Conservation (phyloP, 2,888 invertebrate genomes). For the Tetrapedia diversipes region DNA sequence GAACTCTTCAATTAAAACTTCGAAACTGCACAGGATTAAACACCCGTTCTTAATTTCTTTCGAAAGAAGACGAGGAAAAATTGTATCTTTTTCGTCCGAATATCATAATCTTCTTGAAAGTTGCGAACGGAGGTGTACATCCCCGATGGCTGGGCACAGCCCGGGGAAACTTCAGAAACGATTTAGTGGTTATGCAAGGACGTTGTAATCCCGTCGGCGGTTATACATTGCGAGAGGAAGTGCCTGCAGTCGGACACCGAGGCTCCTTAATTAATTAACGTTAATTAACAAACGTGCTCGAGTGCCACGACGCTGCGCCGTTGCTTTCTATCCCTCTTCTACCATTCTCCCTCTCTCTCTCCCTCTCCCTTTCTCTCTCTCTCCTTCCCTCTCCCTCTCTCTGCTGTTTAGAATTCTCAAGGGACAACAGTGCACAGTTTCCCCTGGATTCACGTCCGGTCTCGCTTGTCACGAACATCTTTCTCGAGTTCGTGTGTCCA, state of each 20-base stretch:
- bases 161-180: constrained; percentile 53
- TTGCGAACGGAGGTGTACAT: constrained; percentile 24
- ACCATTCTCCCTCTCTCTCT: not conserved
- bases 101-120: not conserved
- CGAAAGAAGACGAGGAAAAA: no score
- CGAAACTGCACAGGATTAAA: no score
- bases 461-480: constrained; percentile 33
- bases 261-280: constrained; percentile 80
- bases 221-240: constrained; percentile 57
- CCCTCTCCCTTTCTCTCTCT: not conserved
- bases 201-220: constrained; percentile 61
- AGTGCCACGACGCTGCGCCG: constrained; percentile 46
- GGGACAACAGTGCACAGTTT: constrained; percentile 45
- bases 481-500: constrained; percentile 25
- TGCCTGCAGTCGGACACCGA: constrained; percentile 56
- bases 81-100: not conserved
- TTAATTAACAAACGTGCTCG: constrained; percentile 80
- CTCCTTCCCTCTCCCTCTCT: not conserved
- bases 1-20: no score
- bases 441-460: constrained; percentile 47
- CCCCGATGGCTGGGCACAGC: constrained; percentile 22
- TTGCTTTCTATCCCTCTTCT: constrained; percentile 22
- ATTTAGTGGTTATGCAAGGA: constrained; percentile 59
- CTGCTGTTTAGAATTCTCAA: constrained; percentile 53
- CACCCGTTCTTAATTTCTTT: no score